Percentiles rank a stretch among this genome's conserved stretches.
phyloP scores from a whole-genome alignment of 2,888 invertebrate species.

The Metallyticus violacea region DNA sequence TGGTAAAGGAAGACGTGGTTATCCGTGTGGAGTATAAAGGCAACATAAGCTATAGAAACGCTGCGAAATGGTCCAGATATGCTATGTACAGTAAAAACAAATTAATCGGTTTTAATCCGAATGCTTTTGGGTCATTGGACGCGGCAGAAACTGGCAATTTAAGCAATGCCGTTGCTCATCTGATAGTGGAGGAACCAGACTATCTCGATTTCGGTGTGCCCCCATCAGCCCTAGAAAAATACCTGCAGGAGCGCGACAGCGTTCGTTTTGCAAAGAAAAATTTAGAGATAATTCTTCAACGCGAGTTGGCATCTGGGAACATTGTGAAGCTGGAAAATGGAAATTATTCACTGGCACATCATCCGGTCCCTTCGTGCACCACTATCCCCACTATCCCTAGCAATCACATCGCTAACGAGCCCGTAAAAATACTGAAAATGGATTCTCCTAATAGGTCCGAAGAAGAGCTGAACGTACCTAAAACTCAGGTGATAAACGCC shows the following conservation, averaged over 20 bases:
- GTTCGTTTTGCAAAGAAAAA: neutral
- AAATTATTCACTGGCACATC: constrained; percentile 55
- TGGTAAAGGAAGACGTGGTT: constrained; percentile 71
- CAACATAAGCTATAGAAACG: constrained; percentile 79
- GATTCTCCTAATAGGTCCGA: constrained; percentile 14
- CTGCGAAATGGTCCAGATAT: constrained; percentile 62
- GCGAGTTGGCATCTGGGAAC: constrained; percentile 67
- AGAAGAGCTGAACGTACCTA: neutral
- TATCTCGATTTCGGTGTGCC: constrained; percentile 70
- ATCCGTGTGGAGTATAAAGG: constrained; percentile 85
- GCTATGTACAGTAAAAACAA: constrained; percentile 38
- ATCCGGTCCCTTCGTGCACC: constrained; percentile 14
- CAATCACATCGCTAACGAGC: neutral
- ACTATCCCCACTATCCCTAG: neutral
- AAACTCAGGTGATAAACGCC: neutral
- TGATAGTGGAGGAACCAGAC: constrained; percentile 68
- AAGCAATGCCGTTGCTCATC: constrained; percentile 66
- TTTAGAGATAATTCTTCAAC: constrained; percentile 59
- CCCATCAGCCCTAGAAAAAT: constrained; percentile 62
- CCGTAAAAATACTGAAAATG: constrained; percentile 22
- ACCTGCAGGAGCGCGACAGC: constrained; percentile 60
- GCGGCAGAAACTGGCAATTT: constrained; percentile 45
- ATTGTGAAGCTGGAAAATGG: constrained; percentile 66
- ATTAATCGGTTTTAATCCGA: constrained; percentile 29
- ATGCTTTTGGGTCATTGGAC: constrained; percentile 35